Percentiles rank a stretch among this genome's conserved stretches.
These are phyloP conservation scores for Dipodomys stephensi DNA, from an alignment of 2,113 vertebrate genomes.

Conservation along the genomic window DNA sequence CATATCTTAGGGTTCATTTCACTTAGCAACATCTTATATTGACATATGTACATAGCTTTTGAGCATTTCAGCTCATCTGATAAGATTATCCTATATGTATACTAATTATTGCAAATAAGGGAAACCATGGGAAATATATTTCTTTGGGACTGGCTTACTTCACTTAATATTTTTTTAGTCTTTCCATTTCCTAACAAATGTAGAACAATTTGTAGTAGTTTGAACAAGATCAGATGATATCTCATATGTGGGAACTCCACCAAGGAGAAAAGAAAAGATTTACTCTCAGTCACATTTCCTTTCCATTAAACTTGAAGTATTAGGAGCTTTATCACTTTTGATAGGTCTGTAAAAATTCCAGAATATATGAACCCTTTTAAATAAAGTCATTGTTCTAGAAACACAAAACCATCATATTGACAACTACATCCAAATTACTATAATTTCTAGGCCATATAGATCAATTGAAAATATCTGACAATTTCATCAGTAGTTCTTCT, in stretches of 20 bases:
- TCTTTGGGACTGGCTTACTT: too few species aligned
- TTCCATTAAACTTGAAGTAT: background rate
- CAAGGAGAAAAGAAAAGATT: background rate
- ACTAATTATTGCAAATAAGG: too few species aligned
- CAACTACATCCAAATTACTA: background rate
- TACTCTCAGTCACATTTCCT: background rate
- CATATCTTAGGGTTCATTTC: too few species aligned
- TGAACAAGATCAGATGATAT: background rate
- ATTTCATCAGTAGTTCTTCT: background rate
- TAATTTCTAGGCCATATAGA: background rate
- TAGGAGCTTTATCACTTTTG: background rate
- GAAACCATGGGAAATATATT: too few species aligned
- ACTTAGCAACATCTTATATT: too few species aligned
- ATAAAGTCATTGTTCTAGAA: constrained; percentile 19
- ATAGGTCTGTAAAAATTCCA: constrained; percentile 14
- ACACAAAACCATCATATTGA: background rate
- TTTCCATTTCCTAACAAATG: too few species aligned
- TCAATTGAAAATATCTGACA: constrained; percentile 42
- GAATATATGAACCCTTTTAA: background rate
- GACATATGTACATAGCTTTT: too few species aligned
- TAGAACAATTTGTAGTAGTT: too few species aligned
- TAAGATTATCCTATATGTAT: too few species aligned
- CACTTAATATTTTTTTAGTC: too few species aligned
- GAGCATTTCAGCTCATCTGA: too few species aligned
- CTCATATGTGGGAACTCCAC: background rate